These are phyloP conservation scores for Drosophila sulfurigaster DNA, from an alignment of 1,140 invertebrate species.

Conservation along the genomic window DNA sequence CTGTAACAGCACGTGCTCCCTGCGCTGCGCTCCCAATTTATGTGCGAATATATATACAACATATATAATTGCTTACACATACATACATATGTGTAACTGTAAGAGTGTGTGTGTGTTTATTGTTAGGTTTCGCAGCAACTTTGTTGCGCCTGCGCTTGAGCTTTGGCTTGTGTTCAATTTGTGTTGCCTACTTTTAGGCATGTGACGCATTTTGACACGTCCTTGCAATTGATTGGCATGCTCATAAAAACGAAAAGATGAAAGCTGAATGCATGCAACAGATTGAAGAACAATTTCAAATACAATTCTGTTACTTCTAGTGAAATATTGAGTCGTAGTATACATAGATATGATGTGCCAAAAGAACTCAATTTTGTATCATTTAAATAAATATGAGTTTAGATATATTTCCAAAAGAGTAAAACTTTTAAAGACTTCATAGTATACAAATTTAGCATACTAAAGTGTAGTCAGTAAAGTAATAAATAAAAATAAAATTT, in stretches of 20 bases:
- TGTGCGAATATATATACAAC: neutral
- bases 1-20: conserved; percentile 1
- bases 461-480: too few relatives aligned
- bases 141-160: conserved; percentile 32
- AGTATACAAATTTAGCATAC: too few relatives aligned
- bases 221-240: neutral
- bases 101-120: neutral
- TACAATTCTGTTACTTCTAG: neutral
- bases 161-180: neutral
- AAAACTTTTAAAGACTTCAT: too few relatives aligned
- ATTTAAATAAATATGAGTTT: too few relatives aligned
- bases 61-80: neutral
- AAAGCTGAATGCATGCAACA: neutral
- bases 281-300: neutral
- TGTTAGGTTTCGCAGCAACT: neutral
- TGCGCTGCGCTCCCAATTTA: conserved; percentile 6
- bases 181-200: conserved; percentile 41
- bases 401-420: too few relatives aligned
- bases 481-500: too few relatives aligned
- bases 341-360: too few relatives aligned
- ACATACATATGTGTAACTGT: neutral
- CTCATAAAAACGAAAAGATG: neutral
- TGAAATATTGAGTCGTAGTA: too few relatives aligned
- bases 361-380: too few relatives aligned
- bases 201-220: neutral